A percentile compares a stretch with the other conserved stretches of the same genome.
Conservation (phyloP, 2,113 vertebrate genomes). For the Rhagologus leucostigma region DNA sequence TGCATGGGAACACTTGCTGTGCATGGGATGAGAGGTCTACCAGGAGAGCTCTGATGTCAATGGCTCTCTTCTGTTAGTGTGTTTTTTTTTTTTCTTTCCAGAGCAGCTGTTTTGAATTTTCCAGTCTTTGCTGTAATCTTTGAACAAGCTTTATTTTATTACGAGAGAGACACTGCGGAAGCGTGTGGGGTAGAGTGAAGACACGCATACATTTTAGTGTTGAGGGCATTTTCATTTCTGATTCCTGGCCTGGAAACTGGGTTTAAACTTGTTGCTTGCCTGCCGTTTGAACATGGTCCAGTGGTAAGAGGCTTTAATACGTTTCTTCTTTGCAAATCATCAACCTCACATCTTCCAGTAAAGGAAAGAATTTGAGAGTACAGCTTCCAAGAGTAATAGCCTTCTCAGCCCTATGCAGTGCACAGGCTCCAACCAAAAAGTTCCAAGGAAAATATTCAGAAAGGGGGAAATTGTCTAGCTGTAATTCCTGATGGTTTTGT, state of each 20-base stretch:
- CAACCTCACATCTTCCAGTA: constrained; percentile 47
- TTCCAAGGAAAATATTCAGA: constrained; percentile 31
- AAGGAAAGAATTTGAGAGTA: constrained; percentile 53
- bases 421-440: neutral
- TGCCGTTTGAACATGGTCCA: constrained; percentile 46
- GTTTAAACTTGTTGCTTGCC: constrained; percentile 33
- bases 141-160: neutral
- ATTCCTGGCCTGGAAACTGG: neutral
- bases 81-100: neutral
- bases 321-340: constrained; percentile 56
- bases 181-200: neutral
- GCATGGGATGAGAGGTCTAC: neutral
- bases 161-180: neutral
- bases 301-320: constrained; percentile 34
- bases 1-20: neutral
- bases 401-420: neutral
- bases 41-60: neutral
- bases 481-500: neutral
- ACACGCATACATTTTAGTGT: neutral
- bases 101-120: constrained; percentile 19
- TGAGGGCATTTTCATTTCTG: neutral
- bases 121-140: neutral
- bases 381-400: constrained; percentile 51
- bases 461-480: neutral
- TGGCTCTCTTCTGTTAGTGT: neutral